phyloP scores from a whole-genome alignment of 2,113 vertebrate species.

The Todiramphus saurophagus region DNA sequence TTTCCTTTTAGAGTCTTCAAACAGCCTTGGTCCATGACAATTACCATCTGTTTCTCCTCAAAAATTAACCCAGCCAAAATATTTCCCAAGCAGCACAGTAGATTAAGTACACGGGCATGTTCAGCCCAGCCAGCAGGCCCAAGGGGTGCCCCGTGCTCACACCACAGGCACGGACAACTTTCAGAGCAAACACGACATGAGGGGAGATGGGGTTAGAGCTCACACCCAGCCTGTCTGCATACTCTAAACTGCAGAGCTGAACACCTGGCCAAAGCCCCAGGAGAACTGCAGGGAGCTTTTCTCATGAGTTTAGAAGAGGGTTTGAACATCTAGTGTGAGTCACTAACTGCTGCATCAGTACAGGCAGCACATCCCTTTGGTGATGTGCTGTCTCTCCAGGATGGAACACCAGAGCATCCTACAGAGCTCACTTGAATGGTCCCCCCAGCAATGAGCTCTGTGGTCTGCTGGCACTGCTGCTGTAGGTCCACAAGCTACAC shows the following conservation, averaged over 20 bases:
- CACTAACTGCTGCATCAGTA: not conserved
- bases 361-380: not conserved
- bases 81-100: not conserved
- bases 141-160: not conserved
- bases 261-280: not conserved
- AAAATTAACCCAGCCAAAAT: not conserved
- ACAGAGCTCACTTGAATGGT: not conserved
- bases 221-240: not conserved
- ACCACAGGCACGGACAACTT: not conserved
- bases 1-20: not conserved
- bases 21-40: not conserved
- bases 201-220: not conserved
- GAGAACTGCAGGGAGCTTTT: not conserved
- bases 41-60: not conserved
- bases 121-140: not conserved
- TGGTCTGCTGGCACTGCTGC: not conserved
- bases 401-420: not conserved
- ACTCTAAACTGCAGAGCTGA: not conserved
- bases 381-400: not conserved
- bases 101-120: accelerated
- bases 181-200: not conserved
- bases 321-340: not conserved
- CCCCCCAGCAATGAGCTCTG: not conserved
- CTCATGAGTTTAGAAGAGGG: not conserved
- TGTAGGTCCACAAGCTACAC: not conserved